Conservation (phyloP, 2,797 vertebrate genomes). For the Eulemur albifrons region DNA sequence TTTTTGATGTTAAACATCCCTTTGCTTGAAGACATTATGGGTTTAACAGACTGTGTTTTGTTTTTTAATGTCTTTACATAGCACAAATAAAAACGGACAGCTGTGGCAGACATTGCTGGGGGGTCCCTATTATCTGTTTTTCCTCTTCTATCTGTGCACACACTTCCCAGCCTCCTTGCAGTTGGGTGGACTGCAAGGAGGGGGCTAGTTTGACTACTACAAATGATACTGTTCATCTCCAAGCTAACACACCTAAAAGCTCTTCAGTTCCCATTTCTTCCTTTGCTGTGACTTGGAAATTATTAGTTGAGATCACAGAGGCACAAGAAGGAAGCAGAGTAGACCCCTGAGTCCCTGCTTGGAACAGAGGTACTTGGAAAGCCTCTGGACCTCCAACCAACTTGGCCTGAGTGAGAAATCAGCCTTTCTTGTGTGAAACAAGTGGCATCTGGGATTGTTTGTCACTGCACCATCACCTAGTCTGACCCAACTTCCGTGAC, state of each 20-base stretch:
- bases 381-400: not conserved
- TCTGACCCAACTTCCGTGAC: not conserved
- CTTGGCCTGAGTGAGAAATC: not conserved
- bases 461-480: not conserved
- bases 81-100: not conserved
- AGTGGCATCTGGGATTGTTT: not conserved
- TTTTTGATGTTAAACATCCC: not conserved
- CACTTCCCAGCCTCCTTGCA: not conserved
- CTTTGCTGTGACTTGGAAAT: constrained; percentile 10
- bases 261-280: not conserved
- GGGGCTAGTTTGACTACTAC: not conserved
- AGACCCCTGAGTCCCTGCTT: not conserved
- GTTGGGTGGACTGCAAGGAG: not conserved
- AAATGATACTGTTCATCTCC: not conserved
- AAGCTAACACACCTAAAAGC: not conserved
- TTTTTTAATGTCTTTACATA: not conserved
- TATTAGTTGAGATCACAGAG: not conserved
- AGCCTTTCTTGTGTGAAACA: not conserved
- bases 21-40: not conserved
- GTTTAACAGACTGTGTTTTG: not conserved
- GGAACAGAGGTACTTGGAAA: not conserved
- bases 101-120: not conserved
- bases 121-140: not conserved
- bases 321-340: not conserved
- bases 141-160: not conserved